Evolutionary conservation across 2,888 invertebrate species (phyloP).

Genomic region (Zelleria hepariella): DNA sequence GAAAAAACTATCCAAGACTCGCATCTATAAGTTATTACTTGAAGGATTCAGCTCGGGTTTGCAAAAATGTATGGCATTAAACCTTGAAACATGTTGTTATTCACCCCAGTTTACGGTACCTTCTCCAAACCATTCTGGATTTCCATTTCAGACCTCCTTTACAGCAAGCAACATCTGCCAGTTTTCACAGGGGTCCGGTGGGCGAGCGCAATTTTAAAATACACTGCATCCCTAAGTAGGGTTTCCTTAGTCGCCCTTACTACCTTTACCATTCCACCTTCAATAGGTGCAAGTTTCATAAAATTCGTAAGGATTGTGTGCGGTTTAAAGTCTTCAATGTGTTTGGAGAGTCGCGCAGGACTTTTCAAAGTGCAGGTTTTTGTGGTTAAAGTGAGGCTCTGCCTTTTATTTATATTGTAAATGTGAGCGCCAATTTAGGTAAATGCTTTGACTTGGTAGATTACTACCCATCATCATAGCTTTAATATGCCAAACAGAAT

Average conservation of each 20-base stretch:
- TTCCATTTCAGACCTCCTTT: slow-evolving; percentile 21
- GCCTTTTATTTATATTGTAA: neutral
- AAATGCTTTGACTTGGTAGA: too few species aligned
- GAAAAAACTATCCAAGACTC: too few species aligned
- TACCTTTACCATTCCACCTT: neutral
- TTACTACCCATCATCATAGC: too few species aligned
- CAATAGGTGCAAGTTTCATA: neutral
- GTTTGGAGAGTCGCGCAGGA: neutral
- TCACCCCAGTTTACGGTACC: too few species aligned
- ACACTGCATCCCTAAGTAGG: slow-evolving; percentile 36
- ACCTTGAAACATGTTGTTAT: too few species aligned
- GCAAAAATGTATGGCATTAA: too few species aligned
- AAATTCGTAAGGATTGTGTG: neutral
- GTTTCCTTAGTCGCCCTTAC: neutral
- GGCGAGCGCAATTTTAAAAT: slow-evolving; percentile 47
- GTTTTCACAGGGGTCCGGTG: slow-evolving; percentile 48
- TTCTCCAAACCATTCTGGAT: slow-evolving; percentile 19
- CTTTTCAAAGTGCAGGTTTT: neutral
- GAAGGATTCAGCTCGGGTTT: too few species aligned
- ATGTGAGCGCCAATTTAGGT: too few species aligned
- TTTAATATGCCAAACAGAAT: too few species aligned
- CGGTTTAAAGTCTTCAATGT: neutral
- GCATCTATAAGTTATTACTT: too few species aligned
- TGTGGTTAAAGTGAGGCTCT: too few species aligned
- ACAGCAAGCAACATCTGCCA: slow-evolving; percentile 45